Base-by-base conservation (phyloP, 2,113 vertebrate genomes). In the Quiscalus mexicanus region DNA sequence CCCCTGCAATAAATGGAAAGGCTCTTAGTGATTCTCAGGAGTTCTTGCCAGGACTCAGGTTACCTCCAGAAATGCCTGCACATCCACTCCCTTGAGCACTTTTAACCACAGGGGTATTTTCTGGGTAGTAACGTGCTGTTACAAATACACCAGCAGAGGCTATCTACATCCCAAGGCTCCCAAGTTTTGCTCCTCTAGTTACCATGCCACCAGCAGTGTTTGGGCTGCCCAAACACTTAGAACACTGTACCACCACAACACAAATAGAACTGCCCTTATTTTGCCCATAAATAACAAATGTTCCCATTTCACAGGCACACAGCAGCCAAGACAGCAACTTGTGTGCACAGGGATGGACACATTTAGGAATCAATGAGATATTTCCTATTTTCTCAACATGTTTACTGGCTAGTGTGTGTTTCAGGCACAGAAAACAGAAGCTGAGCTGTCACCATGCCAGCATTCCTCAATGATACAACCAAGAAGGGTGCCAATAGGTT, bases 181-280 rank as follows among this genome's bases (percentile, higher is more conserved):
- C 33, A 63, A 52, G 33, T 50, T 84, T 45, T 88, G 42, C 50
- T 84, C 27, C 20, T 55, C 60, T n/a, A 49, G 73, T 75, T 88
- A 50, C 82, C 49, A 52, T 7, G 67, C 41, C 81, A 65, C 13
- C 69, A 62, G 47, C 2, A 0, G 11, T 59, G 41, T 42, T 82
- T 82, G 75, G 30, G 42, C 68, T 74, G 76, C 49, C 23, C 74
- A 91, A 79, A 80, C 41, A 67, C 71, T 90, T 13, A 81, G n/a
- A 90, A 73, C 53, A 28, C 4, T 63, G 7, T 27, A 56, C 24
- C 59, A 37, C 13, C 30, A 45, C 60, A 50, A 59, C 53, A 93
- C 67, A 84, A 95, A 92, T 17, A 91, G 55, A 86, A 90, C 68
- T 84, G 73, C n/a, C 64, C 35, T 78, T 84, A 49, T 93, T 96